Percentiles rank a stretch among this genome's conserved stretches.
Conservation (phyloP, 2,797 vertebrate species). For the Prionace glauca region DNA sequence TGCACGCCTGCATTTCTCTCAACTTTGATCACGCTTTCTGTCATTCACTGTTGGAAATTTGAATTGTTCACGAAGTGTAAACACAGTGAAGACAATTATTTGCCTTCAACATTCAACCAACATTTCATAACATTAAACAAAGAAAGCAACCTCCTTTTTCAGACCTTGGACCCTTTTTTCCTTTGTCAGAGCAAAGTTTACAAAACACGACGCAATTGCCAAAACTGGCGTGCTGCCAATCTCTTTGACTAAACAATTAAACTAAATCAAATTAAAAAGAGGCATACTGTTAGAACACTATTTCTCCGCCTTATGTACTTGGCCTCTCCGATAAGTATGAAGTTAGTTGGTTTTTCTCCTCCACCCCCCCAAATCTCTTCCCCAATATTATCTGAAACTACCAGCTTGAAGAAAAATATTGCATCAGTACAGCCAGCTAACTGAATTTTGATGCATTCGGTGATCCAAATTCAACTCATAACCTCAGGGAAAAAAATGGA, state of each 20-base stretch:
- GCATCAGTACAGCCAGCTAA: background rate
- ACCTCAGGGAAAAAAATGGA: background rate
- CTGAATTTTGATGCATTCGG: background rate
- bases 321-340: too few relatives aligned
- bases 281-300: background rate
- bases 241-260: too few relatives aligned
- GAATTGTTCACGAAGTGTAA: background rate
- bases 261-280: too few relatives aligned
- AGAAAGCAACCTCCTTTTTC: background rate
- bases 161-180: background rate
- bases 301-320: background rate
- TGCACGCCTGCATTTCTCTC: background rate
- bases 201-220: background rate
- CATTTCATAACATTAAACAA: background rate
- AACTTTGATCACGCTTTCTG: background rate
- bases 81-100: background rate
- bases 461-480: background rate
- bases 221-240: background rate
- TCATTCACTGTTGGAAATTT: background rate
- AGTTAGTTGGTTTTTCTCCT: too few relatives aligned
- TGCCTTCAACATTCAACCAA: background rate
- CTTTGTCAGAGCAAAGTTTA: background rate
- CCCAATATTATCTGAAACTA: background rate
- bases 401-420: background rate
- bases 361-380: background rate